Base-by-base conservation (phyloP, 2,888 invertebrate genomes). In the Bibio marci region DNA sequence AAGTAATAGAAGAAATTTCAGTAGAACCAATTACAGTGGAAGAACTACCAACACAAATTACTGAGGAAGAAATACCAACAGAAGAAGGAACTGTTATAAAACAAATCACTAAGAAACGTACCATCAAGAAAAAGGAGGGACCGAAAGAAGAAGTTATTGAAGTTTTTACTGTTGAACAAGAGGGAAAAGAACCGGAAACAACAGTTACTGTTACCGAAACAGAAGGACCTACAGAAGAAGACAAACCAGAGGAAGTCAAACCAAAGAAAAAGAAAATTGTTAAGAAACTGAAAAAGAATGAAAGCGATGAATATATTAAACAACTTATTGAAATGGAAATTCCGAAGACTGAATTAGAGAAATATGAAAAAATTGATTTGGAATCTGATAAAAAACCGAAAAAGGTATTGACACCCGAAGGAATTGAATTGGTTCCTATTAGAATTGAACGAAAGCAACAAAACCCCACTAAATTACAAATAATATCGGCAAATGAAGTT, bases 391-490 rank as follows among this genome's bases (percentile, higher is more conserved):
- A 30, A 13, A 39, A 42, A 26, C 34, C 37, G 3, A 28, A 42
- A 22, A 30, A 33, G 10, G 12, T n/a, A 11, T 22, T 22, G 4
- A 10, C 3, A 17, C 34, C 34, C 6, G 34, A 25, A 45, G 50
- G 10, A 58, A 22, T 22, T 22, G 22, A 22, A 19, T 44, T 66
- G 2, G 58, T 58, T 31, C 66, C 71, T 30, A 66, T 71, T 49
- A 70, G 67, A 54, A 71, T 78, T 41, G 72, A 76, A 56, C 64
- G 66, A 43, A 63, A 70, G 35, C 68, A 72, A 51, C 58, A 74
- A 4, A 67, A 72, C 52, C 62, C 74, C 1, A 70, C 67, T 26
- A 70, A 73, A 55, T 48, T 76, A 7, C 69, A 76, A 57, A 70
- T 75, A 41, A 64, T 65, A 18, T 68, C 73, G 48, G 67, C 70